phyloP scores from a whole-genome alignment of 2,797 vertebrate species.

The Tiaroga cobitis region DNA sequence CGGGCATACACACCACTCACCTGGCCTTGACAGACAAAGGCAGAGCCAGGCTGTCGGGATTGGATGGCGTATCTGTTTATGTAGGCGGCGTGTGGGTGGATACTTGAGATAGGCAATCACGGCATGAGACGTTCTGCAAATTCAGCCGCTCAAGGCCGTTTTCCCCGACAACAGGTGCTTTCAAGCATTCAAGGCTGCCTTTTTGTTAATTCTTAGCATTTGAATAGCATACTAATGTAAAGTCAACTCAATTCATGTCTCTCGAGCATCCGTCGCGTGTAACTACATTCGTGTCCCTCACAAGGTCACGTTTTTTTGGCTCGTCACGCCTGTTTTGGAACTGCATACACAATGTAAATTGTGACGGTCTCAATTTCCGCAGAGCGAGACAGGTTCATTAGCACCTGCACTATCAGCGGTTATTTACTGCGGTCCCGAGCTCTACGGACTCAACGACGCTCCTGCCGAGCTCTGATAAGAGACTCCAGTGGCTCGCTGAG shows the following conservation, averaged over 20 bases:
- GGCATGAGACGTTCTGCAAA: constrained; percentile 48
- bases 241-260: constrained; percentile 9
- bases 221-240: constrained; percentile 39
- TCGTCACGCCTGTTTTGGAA: constrained; percentile 32
- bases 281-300: background rate
- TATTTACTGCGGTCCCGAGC: constrained; percentile 68
- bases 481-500: constrained; percentile 41
- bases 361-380: background rate
- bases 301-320: constrained; percentile 28
- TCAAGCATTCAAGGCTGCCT: constrained; percentile 7
- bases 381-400: constrained; percentile 61
- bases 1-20: constrained; percentile 31
- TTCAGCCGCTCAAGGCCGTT: constrained; percentile 52
- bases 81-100: constrained; percentile 58
- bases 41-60: constrained; percentile 44
- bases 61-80: constrained; percentile 20
- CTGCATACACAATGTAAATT: constrained; percentile 23
- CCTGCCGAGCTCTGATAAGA: constrained; percentile 77
- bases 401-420: constrained; percentile 44
- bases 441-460: constrained; percentile 62
- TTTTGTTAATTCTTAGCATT: constrained; percentile 15
- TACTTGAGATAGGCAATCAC: constrained; percentile 60
- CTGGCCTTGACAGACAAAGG: constrained; percentile 72
- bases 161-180: constrained; percentile 49
- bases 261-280: too few relatives aligned